Base-by-base conservation (phyloP, 2,797 vertebrate genomes). In the Falco rusticolus region DNA sequence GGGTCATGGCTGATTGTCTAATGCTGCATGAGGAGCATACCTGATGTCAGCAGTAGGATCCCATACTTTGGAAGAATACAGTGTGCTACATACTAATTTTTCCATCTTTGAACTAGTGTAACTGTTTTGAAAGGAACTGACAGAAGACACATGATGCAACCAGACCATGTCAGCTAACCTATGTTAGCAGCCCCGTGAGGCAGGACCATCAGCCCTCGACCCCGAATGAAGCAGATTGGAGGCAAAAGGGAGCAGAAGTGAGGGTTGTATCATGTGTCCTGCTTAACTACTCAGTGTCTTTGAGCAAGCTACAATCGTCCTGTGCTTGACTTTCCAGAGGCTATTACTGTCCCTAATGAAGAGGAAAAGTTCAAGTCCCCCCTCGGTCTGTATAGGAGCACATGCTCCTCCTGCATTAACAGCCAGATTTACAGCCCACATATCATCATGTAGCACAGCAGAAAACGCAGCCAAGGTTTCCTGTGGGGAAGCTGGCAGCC, bases 31-130 rank as follows among this genome's bases (percentile, higher is more conserved):
- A 85, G 81, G 84, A 94, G 57, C 68, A 90, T 63, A 84, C 94
- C 61, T 93, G 54, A 33, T 61, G 25, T 95, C 94, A 92, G 82
- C 87, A 92, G 48, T 56, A 79, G 63, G 16, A 37, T 56, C 31
- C 89, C 45, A 21, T 82, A 16, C 37, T 81, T 92, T 89, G 86
- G 81, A 87, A 97, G 92, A 89, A 87, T 91, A 89, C n/a, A 20
- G 24, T 57, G 43, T 51, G 39, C 71, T 87, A 16, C 15, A 13
- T n/a, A 13, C 16, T 76, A 31, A 33, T 63, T 74, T 79, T 82
- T 68, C n/a, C 11, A 1, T 31, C 74, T 95, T 90, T 93, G 72
- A 74, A 48, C 25, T 89, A n/a, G n/a, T 66, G 16, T 66, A 83
- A 89, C 25, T 85, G 31, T 91, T 96, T 94, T 60, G 57, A 86